Conservation (phyloP, 37 sponge, comb jelly and placozoan genomes). For the Hexactinellida sp. region DNA sequence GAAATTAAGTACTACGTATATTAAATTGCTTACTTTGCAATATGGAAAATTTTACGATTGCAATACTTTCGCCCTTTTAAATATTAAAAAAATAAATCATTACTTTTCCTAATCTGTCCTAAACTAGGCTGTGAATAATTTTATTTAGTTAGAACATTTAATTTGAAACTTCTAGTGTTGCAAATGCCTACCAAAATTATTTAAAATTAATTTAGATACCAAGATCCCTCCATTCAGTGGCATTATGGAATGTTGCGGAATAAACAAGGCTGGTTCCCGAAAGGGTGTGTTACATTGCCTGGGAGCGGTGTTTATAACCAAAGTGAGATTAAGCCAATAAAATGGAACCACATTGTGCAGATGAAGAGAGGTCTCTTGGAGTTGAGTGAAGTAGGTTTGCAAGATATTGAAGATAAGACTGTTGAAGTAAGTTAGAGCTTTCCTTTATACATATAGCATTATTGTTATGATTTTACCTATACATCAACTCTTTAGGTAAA, state of each 20-base stretch:
- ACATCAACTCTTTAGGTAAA: background rate
- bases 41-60: no score
- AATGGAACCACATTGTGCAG: background rate
- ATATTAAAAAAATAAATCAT: no score
- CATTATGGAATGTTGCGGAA: background rate
- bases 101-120: no score
- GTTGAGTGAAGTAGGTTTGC: background rate
- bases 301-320: background rate
- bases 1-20: no score
- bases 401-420: background rate
- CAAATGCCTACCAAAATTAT: no score
- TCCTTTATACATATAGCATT: background rate
- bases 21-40: no score
- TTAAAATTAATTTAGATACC: no score
- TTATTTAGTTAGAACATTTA: no score
- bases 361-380: background rate
- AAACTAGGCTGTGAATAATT: no score
- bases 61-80: no score
- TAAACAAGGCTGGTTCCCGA: constrained; percentile 15
- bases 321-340: background rate
- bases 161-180: no score
- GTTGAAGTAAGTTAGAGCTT: background rate
- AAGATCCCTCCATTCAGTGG: constrained; percentile 13
- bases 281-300: background rate
- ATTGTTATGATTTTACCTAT: background rate